phyloP scores from a whole-genome alignment of 2,797 vertebrate genomes.

The Poeciliopsis presidionis region DNA sequence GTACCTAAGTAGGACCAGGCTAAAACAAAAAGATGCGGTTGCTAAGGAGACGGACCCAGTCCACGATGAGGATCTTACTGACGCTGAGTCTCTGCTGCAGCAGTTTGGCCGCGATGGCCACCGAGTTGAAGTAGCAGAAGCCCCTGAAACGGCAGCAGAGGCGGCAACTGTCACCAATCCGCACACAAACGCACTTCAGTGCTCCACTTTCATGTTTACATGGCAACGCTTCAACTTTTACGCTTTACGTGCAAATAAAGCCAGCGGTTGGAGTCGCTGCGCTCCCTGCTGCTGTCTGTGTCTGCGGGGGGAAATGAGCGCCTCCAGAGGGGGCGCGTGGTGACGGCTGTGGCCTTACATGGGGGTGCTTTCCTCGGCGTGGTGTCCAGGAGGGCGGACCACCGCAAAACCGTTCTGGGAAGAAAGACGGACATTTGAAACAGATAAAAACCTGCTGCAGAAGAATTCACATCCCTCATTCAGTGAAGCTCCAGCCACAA shows the following conservation, averaged over 20 bases:
- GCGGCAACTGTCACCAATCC: background rate
- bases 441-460: background rate
- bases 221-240: conserved; percentile 8
- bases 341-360: conserved; percentile 86
- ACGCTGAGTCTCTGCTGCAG: conserved; percentile 91
- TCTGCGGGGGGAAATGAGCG: conserved; percentile 18
- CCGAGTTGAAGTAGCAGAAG: conserved; percentile 97
- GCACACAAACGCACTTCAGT: background rate
- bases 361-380: conserved; percentile 97
- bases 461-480: background rate
- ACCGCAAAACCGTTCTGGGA: conserved; percentile 96
- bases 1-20: background rate
- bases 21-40: background rate
- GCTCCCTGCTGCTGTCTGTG: conserved; percentile 37
- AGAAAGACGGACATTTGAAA: conserved; percentile 18
- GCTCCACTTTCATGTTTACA: conserved; percentile 21
- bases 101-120: conserved; percentile 92
- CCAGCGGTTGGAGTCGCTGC: conserved; percentile 30
- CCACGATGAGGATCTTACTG: conserved; percentile 94
- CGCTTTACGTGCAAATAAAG: conserved; percentile 49
- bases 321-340: background rate
- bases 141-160: conserved; percentile 81
- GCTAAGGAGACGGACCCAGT: conserved; percentile 86
- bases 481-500: background rate
- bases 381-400: conserved; percentile 96